Conservation (phyloP, 2,888 invertebrate genomes). For the Megalurothrips usitatus region DNA sequence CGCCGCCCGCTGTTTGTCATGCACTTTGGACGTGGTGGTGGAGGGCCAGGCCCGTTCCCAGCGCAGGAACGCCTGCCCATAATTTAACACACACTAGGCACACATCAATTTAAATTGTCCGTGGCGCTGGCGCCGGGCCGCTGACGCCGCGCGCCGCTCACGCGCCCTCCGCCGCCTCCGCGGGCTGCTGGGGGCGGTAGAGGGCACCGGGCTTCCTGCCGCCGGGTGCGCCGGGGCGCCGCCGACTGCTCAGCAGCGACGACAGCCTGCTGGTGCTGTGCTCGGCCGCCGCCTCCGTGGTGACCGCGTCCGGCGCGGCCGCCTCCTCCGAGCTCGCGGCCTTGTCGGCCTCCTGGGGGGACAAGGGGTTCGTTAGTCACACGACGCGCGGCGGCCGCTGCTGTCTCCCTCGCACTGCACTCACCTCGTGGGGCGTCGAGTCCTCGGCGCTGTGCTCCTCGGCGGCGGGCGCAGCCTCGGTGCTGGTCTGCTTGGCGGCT, state of each 20-base stretch:
- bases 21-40: not conserved
- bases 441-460: constrained; percentile 22
- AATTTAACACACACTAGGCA: no score
- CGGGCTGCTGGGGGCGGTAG: constrained; percentile 7
- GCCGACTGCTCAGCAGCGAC: not conserved
- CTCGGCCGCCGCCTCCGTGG: constrained; percentile 9
- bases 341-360: constrained; percentile 10
- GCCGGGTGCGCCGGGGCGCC: not conserved
- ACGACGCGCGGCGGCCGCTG: no score
- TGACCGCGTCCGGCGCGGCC: not conserved
- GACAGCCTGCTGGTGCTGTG: not conserved
- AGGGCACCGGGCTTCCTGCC: not conserved
- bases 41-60: not conserved
- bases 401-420: not conserved
- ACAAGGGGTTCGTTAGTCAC: not conserved
- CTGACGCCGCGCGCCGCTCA: not conserved
- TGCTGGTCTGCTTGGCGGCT: not conserved
- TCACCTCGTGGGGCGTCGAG: constrained; percentile 4
- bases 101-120: no score
- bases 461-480: constrained; percentile 7
- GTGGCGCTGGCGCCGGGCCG: no score
- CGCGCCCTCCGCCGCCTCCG: not conserved
- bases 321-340: not conserved
- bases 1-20: no score
- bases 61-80: no score